phyloP scores from a whole-genome alignment of 2,797 vertebrate genomes.

The Scomberomorus guttatus region DNA sequence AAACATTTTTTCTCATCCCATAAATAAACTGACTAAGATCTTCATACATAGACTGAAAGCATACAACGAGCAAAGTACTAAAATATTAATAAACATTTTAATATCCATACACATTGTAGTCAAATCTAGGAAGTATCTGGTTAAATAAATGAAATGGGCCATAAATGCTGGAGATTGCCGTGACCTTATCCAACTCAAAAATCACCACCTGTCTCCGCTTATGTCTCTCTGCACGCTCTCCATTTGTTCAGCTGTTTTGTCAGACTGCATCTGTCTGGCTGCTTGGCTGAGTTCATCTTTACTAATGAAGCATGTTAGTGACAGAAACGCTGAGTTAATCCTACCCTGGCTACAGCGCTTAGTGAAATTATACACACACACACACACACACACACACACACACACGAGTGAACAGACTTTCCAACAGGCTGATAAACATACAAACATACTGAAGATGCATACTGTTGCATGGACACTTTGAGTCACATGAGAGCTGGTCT shows the following conservation, averaged over 20 bases:
- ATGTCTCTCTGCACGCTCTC: slow-evolving; percentile 7
- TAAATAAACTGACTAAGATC: neutral
- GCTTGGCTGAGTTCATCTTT: slow-evolving; percentile 63
- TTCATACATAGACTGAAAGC: neutral
- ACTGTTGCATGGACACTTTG: slow-evolving; percentile 16
- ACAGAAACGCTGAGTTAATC: slow-evolving; percentile 64
- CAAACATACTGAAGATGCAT: slow-evolving; percentile 16
- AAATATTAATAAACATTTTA: neutral
- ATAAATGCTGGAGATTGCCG: slow-evolving; percentile 1
- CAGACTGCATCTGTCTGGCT: slow-evolving; percentile 48
- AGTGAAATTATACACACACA: slow-evolving; percentile 26
- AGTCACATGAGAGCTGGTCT: slow-evolving; percentile 1
- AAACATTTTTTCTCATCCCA: neutral
- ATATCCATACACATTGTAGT: too few species aligned
- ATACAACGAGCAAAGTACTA: neutral
- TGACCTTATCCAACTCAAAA: slow-evolving; percentile 23
- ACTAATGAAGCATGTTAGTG: slow-evolving; percentile 75
- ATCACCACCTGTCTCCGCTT: slow-evolving; percentile 49
- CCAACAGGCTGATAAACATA: slow-evolving; percentile 11
- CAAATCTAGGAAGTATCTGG: neutral
- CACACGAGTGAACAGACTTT: slow-evolving; percentile 41
- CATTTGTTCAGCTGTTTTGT: slow-evolving; percentile 60
- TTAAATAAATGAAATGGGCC: neutral
- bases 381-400: slow-evolving; percentile 17
- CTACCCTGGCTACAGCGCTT: slow-evolving; percentile 40